phyloP scores from a whole-genome alignment of 2,888 invertebrate species.

The Trissonchulus latispiculum region DNA sequence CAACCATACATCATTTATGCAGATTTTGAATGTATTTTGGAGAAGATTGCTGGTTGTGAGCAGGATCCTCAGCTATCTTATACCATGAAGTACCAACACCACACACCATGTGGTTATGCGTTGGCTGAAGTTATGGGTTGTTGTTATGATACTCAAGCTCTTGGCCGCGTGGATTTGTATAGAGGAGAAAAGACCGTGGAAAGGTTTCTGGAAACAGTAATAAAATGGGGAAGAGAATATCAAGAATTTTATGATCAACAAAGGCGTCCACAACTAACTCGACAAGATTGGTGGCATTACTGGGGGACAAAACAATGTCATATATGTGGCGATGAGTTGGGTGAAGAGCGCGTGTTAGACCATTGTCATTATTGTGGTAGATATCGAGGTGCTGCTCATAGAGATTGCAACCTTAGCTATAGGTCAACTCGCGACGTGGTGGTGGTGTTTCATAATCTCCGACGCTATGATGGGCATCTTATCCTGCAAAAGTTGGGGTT shows the following conservation, averaged over 20 bases:
- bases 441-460: slow-evolving; percentile 2
- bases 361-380: not conserved
- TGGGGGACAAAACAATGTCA: too few relatives aligned
- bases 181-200: not conserved
- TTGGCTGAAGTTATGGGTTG: not conserved
- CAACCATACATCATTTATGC: not conserved
- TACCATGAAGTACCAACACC: not conserved
- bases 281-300: too few relatives aligned
- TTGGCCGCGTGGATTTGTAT: not conserved
- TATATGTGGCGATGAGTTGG: not conserved
- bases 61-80: not conserved
- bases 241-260: not conserved
- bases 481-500: too few relatives aligned
- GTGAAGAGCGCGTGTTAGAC: not conserved
- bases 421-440: not conserved
- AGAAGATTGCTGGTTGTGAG: not conserved
- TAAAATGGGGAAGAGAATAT: not conserved
- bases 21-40: slow-evolving; percentile 4
- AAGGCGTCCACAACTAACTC: too few relatives aligned
- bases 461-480: slow-evolving; percentile 5
- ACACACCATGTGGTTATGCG: not conserved
- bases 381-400: not conserved
- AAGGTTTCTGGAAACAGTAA: not conserved
- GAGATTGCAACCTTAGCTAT: not conserved
- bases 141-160: not conserved